These are phyloP conservation scores for Papilio demoleus DNA, from an alignment of 2,888 invertebrate species.

Conservation along the genomic window DNA sequence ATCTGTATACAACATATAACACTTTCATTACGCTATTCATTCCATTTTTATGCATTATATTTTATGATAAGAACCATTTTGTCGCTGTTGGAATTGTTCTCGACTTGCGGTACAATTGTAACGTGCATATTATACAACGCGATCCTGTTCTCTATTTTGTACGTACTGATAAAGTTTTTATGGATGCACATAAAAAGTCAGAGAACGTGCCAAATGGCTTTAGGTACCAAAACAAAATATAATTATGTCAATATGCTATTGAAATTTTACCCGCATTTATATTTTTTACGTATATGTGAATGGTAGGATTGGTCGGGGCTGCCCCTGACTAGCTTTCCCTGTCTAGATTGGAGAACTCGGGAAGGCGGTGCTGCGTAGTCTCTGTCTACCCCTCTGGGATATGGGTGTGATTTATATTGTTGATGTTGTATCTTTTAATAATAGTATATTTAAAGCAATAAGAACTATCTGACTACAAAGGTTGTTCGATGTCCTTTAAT, in stretches of 20 bases:
- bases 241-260: constrained; percentile 13
- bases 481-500: no score
- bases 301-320: no score
- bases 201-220: constrained; percentile 18
- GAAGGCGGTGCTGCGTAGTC: no score
- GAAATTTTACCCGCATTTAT: background rate
- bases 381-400: no score
- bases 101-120: constrained; percentile 3
- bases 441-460: no score
- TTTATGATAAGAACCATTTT: constrained; percentile 18
- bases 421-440: no score
- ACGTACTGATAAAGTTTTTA: constrained; percentile 30
- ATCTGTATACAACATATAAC: background rate
- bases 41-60: constrained; percentile 16
- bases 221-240: constrained; percentile 23
- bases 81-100: constrained; percentile 16
- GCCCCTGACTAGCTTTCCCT: no score
- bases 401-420: no score
- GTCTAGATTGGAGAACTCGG: no score
- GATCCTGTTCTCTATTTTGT: constrained; percentile 22
- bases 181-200: constrained; percentile 25
- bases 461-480: no score
- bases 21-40: background rate
- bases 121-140: constrained; percentile 20
- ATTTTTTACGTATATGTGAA: no score